Conservation (phyloP, 2,113 vertebrate genomes). For the Otis tarda region DNA sequence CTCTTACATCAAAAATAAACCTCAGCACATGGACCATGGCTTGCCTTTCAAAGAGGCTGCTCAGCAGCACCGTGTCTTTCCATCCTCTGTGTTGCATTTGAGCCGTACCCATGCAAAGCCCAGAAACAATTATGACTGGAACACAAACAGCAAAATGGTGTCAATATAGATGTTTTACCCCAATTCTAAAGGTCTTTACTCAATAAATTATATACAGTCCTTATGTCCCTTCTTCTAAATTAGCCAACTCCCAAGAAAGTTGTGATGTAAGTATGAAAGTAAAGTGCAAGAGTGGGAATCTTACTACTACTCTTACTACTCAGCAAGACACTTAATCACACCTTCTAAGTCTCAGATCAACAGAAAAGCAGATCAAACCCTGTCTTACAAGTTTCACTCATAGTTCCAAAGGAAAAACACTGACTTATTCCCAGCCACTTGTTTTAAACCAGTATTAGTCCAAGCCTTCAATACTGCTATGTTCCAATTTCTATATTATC, state of each 20-base stretch:
- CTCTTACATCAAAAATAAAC: neutral
- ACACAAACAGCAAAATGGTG: neutral
- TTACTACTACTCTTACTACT: neutral
- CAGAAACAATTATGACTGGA: neutral
- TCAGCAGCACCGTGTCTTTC: neutral
- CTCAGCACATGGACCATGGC: fast-evolving
- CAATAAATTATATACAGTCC: neutral
- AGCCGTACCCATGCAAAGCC: neutral
- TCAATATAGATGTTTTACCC: neutral
- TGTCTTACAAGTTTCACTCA: neutral
- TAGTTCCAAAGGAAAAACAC: neutral
- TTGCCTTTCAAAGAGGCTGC: neutral
- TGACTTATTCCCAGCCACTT: neutral
- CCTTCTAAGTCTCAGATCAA: neutral
- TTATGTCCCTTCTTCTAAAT: neutral
- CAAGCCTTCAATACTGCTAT: neutral
- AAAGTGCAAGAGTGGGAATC: neutral
- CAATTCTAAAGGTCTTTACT: neutral
- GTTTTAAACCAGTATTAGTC: neutral
- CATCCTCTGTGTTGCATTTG: neutral
- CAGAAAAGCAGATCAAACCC: neutral
- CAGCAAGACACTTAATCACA: neutral
- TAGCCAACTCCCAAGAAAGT: neutral
- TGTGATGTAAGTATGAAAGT: neutral
- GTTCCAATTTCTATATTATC: neutral